Evolutionary conservation across 2,113 vertebrate species (phyloP), one percentile per base, ranked within the genome.

Genomic region (Tauraco erythrolophus): DNA sequence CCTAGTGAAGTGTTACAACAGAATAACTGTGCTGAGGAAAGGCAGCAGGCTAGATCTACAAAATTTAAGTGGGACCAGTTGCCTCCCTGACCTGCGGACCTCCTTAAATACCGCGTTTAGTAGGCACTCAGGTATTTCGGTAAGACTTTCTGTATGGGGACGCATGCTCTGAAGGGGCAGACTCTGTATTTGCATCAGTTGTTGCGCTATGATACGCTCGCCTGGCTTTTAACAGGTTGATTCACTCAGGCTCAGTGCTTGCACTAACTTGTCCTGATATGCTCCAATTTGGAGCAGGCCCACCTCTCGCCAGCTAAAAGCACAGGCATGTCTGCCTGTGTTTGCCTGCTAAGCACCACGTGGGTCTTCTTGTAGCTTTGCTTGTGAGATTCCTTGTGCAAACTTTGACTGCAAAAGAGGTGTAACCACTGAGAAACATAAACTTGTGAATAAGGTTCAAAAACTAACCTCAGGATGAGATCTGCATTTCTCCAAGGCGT

Each of bases 401-500:
- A 85, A 33, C 19, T 27, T 54, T 77, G 33, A 56, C 51, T 60
- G 31, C 16, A 70, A 80, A 62, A 70, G 28, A 57, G 48, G 39
- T 22, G n/a, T 10, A 77, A 51, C 58, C 25, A 88, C 22, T 23
- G 16, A 71, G 61, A 82, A 74, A 72, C 24, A 46, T 4, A 79
- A 78, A 82, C 8, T 56, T 50, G 39, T 0, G 8, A 46, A 37
- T 69, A 19, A 64, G 18, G 18, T 53, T 61, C 35, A 84, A 76
- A 89, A 90, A 98, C 98, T 91, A 91, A 99, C 99, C 99, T 99
- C 99, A 18, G 99, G 99, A 85, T 99, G 98, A 46, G 97, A 96
- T 98, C 96, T 98, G 98, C 99, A 99, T 97, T 98, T 99, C 81
- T 99, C 97, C 84, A 99, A 99, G 54, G 99, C 99, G 94, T 99